These are phyloP conservation scores for Zonotrichia albicollis DNA, from an alignment of 2,797 vertebrate species.

Conservation along the genomic window DNA sequence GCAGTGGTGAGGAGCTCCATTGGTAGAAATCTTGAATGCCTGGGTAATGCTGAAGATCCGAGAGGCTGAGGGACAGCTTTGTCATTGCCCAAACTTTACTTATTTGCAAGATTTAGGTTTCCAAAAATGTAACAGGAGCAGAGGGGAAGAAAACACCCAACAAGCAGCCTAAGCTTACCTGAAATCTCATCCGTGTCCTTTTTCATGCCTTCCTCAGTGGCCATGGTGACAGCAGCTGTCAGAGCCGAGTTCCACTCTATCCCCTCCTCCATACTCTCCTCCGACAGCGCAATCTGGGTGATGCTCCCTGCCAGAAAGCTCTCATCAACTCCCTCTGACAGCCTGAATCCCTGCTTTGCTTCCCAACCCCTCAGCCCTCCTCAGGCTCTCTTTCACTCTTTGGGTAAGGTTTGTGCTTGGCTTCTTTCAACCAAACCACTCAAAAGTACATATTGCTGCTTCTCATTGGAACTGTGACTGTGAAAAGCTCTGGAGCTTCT, in stretches of 20 bases:
- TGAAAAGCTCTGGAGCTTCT: neutral
- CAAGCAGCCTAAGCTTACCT: constrained; percentile 72
- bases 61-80: neutral
- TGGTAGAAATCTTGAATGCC: neutral
- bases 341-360: neutral
- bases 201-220: constrained; percentile 82
- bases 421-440: neutral
- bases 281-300: constrained; percentile 76
- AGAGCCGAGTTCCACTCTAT: constrained; percentile 83
- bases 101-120: neutral
- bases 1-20: neutral
- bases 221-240: constrained; percentile 76
- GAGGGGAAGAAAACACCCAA: neutral
- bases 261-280: constrained; percentile 82
- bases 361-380: neutral
- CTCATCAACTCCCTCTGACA: neutral
- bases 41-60: neutral
- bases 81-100: neutral
- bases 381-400: neutral
- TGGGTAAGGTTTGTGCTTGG: neutral
- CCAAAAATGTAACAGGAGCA: neutral
- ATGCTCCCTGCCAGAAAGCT: constrained; percentile 80
- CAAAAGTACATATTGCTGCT: neutral
- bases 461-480: neutral
- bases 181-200: constrained; percentile 83